These are phyloP conservation scores for Phrynosoma platyrhinos DNA, from an alignment of 2,113 vertebrate genomes.

Conservation along the genomic window DNA sequence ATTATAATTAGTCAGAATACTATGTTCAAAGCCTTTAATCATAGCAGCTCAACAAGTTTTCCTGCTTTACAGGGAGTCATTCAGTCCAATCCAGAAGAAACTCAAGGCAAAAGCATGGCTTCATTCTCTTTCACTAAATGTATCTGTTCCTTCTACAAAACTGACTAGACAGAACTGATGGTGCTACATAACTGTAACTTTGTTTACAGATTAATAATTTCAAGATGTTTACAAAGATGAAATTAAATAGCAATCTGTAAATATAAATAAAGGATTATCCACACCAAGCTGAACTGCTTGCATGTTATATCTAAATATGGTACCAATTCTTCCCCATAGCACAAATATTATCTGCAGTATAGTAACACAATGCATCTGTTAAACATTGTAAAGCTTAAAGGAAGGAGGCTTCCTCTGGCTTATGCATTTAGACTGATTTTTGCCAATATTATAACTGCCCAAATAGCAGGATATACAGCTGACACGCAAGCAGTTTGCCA, in stretches of 20 bases:
- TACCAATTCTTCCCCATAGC: too few relatives aligned
- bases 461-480: background rate
- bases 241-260: background rate
- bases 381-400: background rate
- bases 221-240: too few relatives aligned
- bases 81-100: background rate
- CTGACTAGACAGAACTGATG: background rate
- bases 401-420: background rate
- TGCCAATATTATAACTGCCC: background rate
- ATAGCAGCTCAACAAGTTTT: conserved; percentile 45
- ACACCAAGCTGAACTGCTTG: background rate
- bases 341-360: background rate
- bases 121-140: background rate
- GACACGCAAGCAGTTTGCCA: background rate
- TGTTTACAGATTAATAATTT: too few relatives aligned
- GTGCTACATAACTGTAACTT: too few relatives aligned
- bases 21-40: conserved; percentile 46
- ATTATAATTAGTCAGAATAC: conserved; percentile 49
- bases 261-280: background rate
- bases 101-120: background rate
- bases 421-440: background rate
- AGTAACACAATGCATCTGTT: background rate
- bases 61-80: conserved; percentile 7
- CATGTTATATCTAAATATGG: background rate
- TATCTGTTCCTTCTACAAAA: background rate